Evolutionary conservation across 2,113 vertebrate species (phyloP).

Genomic region (Quiscalus mexicanus): DNA sequence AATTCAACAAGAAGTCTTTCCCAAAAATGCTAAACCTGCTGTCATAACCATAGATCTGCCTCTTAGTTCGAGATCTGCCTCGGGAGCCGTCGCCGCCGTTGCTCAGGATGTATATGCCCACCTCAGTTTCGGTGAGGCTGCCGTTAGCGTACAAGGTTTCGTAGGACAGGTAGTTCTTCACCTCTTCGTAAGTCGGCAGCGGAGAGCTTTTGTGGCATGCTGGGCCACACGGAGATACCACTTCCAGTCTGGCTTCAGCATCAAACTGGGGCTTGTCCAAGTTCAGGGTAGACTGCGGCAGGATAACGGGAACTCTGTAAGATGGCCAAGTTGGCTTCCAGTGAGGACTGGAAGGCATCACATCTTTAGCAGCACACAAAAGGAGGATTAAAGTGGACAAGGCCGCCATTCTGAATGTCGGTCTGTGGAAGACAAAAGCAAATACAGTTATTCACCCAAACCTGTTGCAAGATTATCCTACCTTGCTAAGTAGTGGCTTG

Average conservation of each 20-base stretch:
- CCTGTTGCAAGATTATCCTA: background rate
- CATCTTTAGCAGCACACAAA: conserved; percentile 68
- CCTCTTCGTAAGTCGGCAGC: conserved; percentile 84
- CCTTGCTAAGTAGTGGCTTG: background rate
- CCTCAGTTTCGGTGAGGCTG: conserved; percentile 86
- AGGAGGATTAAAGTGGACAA: conserved; percentile 75
- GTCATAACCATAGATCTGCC: conserved; percentile 95
- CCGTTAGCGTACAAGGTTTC: conserved; percentile 91
- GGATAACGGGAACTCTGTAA: conserved; percentile 88
- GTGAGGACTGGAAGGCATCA: conserved; percentile 44
- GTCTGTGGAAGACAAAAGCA: conserved; percentile 69
- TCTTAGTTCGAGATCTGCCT: conserved; percentile 80
- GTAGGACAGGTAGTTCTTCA: conserved; percentile 85
- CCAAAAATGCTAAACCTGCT: conserved; percentile 93
- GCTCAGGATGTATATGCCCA: conserved; percentile 87
- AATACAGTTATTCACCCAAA: conserved; percentile 46
- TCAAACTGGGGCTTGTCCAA: conserved; percentile 84
- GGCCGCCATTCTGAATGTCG: conserved; percentile 66
- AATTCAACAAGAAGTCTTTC: conserved; percentile 89
- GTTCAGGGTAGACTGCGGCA: conserved; percentile 83
- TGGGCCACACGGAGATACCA: conserved; percentile 85
- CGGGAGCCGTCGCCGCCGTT: background rate
- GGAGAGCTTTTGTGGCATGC: conserved; percentile 88
- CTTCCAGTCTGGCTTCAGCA: conserved; percentile 83
- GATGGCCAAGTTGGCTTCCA: conserved; percentile 87